Percentiles rank a stretch among this genome's conserved stretches.
These are phyloP conservation scores for Tupaia tana DNA, from an alignment of 2,113 vertebrate species.

Conservation along the genomic window DNA sequence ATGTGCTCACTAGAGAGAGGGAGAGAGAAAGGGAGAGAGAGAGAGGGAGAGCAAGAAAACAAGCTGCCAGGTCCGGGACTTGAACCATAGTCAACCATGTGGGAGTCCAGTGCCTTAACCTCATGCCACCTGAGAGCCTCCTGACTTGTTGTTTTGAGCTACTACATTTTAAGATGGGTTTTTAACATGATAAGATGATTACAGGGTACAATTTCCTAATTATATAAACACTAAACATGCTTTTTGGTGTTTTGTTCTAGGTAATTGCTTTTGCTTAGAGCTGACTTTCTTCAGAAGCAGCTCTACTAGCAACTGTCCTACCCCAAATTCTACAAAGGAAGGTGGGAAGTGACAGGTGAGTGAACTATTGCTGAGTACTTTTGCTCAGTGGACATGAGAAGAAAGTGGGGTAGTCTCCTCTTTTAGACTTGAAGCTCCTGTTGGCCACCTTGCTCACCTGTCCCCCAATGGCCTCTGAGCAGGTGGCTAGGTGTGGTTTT, in stretches of 20 bases:
- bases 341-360: background rate
- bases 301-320: background rate
- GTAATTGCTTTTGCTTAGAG: conserved; percentile 6
- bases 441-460: background rate
- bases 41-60: too few relatives aligned
- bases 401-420: background rate
- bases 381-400: background rate
- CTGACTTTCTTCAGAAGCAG: background rate
- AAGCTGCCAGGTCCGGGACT: too few relatives aligned
- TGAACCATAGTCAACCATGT: too few relatives aligned
- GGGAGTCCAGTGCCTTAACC: too few relatives aligned
- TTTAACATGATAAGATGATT: background rate
- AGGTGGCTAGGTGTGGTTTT: background rate
- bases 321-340: background rate
- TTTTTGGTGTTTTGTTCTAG: background rate
- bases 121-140: too few relatives aligned
- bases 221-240: background rate
- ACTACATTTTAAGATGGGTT: background rate
- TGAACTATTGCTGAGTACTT: background rate
- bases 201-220: background rate
- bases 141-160: background rate
- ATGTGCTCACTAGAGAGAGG: too few relatives aligned
- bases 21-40: too few relatives aligned
- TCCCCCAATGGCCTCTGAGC: background rate
- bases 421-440: background rate